Conservation (phyloP, 2,113 vertebrate genomes). For the Heterotilapia buettikoferi region DNA sequence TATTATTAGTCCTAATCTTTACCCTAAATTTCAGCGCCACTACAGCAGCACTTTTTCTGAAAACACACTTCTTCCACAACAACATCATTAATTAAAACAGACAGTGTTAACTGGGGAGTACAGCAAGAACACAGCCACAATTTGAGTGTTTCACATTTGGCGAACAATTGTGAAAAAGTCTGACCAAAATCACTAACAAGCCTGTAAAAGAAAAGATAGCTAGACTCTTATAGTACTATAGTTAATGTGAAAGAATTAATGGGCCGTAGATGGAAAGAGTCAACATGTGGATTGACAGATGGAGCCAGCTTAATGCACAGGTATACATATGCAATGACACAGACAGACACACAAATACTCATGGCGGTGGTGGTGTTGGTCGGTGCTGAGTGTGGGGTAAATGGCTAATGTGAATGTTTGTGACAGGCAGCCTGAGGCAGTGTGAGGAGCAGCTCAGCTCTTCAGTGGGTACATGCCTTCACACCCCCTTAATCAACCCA, state of each 20-base stretch:
- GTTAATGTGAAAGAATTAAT: background rate
- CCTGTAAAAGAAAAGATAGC: background rate
- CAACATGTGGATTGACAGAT: background rate
- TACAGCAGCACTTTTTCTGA: background rate
- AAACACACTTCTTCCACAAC: background rate
- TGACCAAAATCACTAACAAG: background rate
- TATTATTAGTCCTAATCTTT: background rate
- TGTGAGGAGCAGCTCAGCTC: constrained; percentile 15
- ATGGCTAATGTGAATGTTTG: constrained; percentile 53
- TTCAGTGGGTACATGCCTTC: constrained; percentile 31
- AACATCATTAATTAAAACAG: background rate
- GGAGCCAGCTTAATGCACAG: background rate
- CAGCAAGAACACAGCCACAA: background rate
- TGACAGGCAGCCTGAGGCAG: constrained; percentile 51
- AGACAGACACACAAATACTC: background rate
- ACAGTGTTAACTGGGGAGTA: background rate
- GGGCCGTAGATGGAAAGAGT: background rate
- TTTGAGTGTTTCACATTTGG: background rate
- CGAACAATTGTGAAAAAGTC: background rate
- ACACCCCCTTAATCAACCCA: background rate
- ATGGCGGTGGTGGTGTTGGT: background rate
- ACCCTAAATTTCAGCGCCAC: background rate
- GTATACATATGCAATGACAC: background rate
- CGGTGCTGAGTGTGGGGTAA: constrained; percentile 20
- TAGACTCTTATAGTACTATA: background rate